A percentile compares a stretch with the other conserved stretches of the same genome.
phyloP scores from a whole-genome alignment of 2,113 vertebrate species.

The Leucopternis melanops region DNA sequence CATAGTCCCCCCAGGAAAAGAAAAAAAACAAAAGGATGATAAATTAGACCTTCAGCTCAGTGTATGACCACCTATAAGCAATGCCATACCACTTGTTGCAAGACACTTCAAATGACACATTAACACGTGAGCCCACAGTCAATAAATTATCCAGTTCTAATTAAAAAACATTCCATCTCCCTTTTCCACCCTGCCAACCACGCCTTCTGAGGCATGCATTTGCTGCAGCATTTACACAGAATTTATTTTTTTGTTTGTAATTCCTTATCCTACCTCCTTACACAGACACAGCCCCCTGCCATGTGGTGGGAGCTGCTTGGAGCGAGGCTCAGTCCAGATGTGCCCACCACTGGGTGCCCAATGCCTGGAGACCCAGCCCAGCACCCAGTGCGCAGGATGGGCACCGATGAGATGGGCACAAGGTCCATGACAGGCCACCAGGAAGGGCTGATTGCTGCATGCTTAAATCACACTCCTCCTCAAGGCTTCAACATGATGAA shows the following conservation, averaged over 20 bases:
- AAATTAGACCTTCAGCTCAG: not conserved
- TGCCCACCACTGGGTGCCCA: not conserved
- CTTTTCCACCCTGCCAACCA: not conserved
- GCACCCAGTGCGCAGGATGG: not conserved
- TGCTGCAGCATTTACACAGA: not conserved
- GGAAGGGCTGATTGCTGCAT: not conserved
- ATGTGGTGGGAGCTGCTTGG: not conserved
- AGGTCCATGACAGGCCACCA: not conserved
- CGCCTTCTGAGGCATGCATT: not conserved
- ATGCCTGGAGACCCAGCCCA: not conserved
- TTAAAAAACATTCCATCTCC: not conserved
- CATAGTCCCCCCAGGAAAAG: not conserved
- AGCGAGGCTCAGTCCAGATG: not conserved
- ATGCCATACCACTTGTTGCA: not conserved
- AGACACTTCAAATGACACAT: not conserved
- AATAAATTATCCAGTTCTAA: not conserved
- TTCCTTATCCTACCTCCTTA: not conserved
- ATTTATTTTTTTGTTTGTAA: not conserved
- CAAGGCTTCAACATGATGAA: not conserved
- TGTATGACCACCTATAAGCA: not conserved
- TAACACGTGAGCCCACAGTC: not conserved
- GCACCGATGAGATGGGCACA: not conserved
- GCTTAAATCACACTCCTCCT: not conserved
- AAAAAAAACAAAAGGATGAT: not conserved
- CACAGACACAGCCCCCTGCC: not conserved